Evolutionary conservation across 2,888 invertebrate genomes (phyloP).

Genomic region (Ephialtes manifestator): DNA sequence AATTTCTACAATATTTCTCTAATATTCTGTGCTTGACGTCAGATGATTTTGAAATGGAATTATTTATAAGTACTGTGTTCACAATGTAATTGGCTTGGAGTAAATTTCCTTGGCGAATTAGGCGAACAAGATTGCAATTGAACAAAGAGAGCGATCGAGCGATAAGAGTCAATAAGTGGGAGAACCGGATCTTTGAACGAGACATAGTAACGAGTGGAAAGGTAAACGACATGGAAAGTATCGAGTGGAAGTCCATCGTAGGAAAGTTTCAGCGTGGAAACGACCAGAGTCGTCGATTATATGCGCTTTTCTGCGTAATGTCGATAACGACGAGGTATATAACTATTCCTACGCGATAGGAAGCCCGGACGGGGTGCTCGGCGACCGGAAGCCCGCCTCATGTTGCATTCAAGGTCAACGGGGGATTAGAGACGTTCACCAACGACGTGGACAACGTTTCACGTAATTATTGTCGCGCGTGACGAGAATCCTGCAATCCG

Average conservation of each 20-base stretch:
- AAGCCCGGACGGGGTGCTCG: slow-evolving; percentile 44
- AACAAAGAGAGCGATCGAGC: background rate
- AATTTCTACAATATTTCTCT: too few relatives aligned
- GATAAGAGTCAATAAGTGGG: background rate
- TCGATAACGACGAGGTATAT: background rate
- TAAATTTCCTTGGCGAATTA: background rate
- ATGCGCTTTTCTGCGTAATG: background rate
- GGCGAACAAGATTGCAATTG: background rate
- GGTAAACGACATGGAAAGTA: slow-evolving; percentile 5
- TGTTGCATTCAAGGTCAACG: slow-evolving; percentile 53
- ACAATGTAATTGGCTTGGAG: background rate
- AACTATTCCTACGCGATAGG: slow-evolving; percentile 17
- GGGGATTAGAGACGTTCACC: slow-evolving; percentile 22
- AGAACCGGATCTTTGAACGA: slow-evolving; percentile 11
- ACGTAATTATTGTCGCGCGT: slow-evolving; percentile 26
- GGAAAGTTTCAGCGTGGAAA: background rate
- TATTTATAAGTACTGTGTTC: background rate
- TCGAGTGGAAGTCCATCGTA: slow-evolving; percentile 14
- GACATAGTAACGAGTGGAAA: slow-evolving; percentile 10
- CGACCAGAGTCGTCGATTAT: background rate
- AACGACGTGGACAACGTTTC: slow-evolving; percentile 16
- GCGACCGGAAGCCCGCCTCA: slow-evolving; percentile 54
- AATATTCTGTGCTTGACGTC: background rate
- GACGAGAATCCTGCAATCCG: background rate
- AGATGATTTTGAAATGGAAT: background rate